Evolutionary conservation across 2,888 invertebrate species (phyloP).

Genomic region (Tolmerus cingulatus): DNA sequence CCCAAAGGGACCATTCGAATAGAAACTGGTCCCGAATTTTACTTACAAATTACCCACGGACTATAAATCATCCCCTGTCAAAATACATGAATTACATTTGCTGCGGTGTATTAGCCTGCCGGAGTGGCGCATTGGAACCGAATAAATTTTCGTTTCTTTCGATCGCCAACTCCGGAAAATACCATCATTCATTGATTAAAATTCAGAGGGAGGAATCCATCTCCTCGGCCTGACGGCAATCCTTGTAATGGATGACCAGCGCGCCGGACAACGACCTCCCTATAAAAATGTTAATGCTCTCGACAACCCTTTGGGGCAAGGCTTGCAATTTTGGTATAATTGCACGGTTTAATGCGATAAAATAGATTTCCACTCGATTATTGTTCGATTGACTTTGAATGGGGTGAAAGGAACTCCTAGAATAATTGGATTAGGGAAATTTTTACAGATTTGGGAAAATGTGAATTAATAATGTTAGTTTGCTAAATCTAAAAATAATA

Average conservation of each 20-base stretch:
- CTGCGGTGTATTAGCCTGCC: slow-evolving; percentile 38
- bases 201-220: slow-evolving; percentile 27
- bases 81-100: slow-evolving; percentile 44
- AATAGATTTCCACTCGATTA: background rate
- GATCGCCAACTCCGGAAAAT: slow-evolving; percentile 24
- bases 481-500: no score
- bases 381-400: background rate
- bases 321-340: background rate
- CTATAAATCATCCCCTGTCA: slow-evolving; percentile 41
- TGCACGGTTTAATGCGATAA: background rate
- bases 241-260: slow-evolving; percentile 27
- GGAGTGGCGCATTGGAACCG: slow-evolving; percentile 21
- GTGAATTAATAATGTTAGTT: no score
- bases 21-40: slow-evolving; percentile 38
- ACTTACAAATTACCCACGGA: slow-evolving; percentile 41
- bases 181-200: slow-evolving; percentile 37
- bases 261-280: background rate
- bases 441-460: background rate
- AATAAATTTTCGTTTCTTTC: slow-evolving; percentile 38
- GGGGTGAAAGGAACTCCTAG: background rate
- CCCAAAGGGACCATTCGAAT: slow-evolving; percentile 31
- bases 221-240: background rate
- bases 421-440: background rate
- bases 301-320: background rate
- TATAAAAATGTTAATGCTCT: background rate